Base-by-base conservation (phyloP, 2,113 vertebrate genomes). In the Hippocampus comes region DNA sequence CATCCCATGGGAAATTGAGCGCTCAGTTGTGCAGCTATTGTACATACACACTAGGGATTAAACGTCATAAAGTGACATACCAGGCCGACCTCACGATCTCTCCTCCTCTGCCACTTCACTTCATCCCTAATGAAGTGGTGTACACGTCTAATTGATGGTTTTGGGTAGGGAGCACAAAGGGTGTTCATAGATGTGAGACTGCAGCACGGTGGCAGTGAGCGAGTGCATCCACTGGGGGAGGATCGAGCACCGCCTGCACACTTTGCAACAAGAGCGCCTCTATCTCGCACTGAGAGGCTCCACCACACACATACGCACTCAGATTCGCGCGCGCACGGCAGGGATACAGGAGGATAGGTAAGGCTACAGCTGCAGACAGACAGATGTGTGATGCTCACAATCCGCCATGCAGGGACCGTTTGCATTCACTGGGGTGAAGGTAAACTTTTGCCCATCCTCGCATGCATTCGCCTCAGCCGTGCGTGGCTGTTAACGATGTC, bases 141-240 rank as follows among this genome's bases (percentile, higher is more conserved):
- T 14, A 23, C 41, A 43, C n/a, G 43, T 48, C n/a, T 27, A 66
- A 66, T 66, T 48, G 64, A 23, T 48, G 43, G 8, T 23, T 66
- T 46, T 48, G 14, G 64, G 7, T 61, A 48, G 23, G 63, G 43
- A 23, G 25, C 23, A 59, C 56, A 59, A 12, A 27, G 14, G 15
- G 15, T 61, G 59, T 10, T 59, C 30, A 30, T 6, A 34, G 59
- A 30, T 34, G 59, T 61, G 70, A 78, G 87, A 83, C 89, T 90
- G 91, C 91, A 92, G 87, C 86, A 88, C 73, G 72, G 81, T 66
- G 76, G 94, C 88, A 93, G 84, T 92, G 82, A 86, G 84, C 77
- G 3, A 27, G 69, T 72, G 61, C 77, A 49, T 78, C 92, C 90
- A 88, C 90, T 91, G 91, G 93, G 89, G 90, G 92, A 90, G 78